Evolutionary conservation across 2,888 invertebrate species (phyloP), one percentile per base, ranked within the genome.

Genomic region (Macropis europaea): DNA sequence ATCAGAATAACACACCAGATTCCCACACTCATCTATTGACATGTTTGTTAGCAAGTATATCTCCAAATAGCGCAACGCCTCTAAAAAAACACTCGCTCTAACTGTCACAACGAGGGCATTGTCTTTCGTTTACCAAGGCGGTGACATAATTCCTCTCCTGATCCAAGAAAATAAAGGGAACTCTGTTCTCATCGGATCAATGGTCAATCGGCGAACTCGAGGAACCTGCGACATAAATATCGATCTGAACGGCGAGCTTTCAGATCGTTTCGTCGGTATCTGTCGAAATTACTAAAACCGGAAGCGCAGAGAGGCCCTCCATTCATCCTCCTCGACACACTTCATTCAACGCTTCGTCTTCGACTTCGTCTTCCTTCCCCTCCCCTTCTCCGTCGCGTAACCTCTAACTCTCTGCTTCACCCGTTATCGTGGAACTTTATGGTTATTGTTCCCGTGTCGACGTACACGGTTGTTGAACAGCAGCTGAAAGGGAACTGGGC

Each of bases 251-350:
- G 59, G 40, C 38, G 17, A 30, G 73, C 73, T 81, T 82, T 82
- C 75, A 82, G 60, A 45, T 9, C 43, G 13, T 17, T 30, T 43
- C 34, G 15, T 15, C 9, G 36, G 28, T 52, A 64, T 66, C 53
- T 48, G 72, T 79, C 62, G 66, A 75, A 82, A 84, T 83, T 79
- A 77, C 84, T 81, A 75, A 79, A 81, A 82, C 74, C 80, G 82
- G 81, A 84, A 84, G 78, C 36, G 45, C 36, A 40, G 53, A 62
- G 59, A 73, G 45, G 56, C 38, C 7, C 32, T 5, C 48, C 74
- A 73, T 81, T 82, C 73, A 73, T 67, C 40, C 45, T 22, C 30
- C 48, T 19, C 38, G 59, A 28, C 22, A 19, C 36, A 52, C 54
- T 73, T 72, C 74, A 64, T 73, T 73, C 73, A 68, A 15, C n/a